Evolutionary conservation across 2,113 vertebrate species (phyloP).

Genomic region (Stercorarius parasiticus): DNA sequence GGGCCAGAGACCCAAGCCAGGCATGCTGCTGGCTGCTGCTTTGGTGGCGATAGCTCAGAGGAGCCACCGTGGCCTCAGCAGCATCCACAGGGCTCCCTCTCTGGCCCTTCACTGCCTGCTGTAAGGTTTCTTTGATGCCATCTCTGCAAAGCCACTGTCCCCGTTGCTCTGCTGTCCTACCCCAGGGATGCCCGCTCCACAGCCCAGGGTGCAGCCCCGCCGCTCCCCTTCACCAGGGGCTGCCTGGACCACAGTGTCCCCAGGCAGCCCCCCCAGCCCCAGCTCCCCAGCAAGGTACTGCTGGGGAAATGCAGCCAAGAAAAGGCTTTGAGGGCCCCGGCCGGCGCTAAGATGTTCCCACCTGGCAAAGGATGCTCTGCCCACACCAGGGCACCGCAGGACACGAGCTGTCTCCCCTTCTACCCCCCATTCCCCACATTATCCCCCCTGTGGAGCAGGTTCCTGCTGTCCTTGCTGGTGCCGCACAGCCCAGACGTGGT

Average conservation of each 20-base stretch:
- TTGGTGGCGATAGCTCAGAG: background rate
- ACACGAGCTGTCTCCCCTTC: fast-evolving
- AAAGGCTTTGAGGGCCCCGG: fast-evolving
- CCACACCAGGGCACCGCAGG: background rate
- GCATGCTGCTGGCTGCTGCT: background rate
- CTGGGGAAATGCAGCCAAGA: fast-evolving
- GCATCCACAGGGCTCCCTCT: background rate
- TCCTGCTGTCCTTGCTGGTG: background rate
- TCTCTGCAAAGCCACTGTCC: background rate
- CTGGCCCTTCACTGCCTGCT: background rate
- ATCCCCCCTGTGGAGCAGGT: background rate
- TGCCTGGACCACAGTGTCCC: background rate
- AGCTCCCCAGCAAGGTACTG: background rate
- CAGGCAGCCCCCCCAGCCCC: background rate
- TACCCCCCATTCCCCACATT: background rate
- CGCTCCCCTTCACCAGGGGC: background rate
- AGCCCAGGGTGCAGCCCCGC: background rate
- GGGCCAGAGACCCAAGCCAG: background rate
- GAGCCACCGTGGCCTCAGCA: background rate
- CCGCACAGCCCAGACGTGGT: fast-evolving
- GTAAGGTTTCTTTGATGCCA: background rate
- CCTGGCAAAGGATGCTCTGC: background rate
- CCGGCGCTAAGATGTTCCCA: fast-evolving
- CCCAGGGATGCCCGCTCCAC: too few relatives aligned
- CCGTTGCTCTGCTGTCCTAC: background rate